Evolutionary conservation across 2,888 invertebrate species (phyloP).

Genomic region (Hypsopygia costalis): DNA sequence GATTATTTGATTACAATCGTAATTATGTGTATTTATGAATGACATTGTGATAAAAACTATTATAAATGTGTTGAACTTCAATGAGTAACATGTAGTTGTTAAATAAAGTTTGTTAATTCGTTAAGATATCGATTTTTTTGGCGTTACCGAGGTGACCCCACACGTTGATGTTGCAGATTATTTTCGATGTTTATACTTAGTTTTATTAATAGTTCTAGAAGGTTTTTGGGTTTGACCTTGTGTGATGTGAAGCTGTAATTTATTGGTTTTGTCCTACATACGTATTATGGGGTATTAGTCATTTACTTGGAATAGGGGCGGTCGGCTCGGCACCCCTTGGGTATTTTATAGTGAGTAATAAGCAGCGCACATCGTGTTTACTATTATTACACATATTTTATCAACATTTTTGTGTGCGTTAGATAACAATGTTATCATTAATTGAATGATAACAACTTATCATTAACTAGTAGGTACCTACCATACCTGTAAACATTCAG

Average conservation of each 20-base stretch:
- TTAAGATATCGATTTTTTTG: conserved; percentile 40
- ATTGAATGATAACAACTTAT: too few species aligned
- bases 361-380: conserved; percentile 16
- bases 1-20: conserved; percentile 60
- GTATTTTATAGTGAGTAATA: conserved; percentile 14
- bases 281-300: conserved; percentile 6
- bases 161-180: conserved; percentile 18
- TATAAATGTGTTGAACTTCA: conserved; percentile 26
- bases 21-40: conserved; percentile 69
- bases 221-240: conserved; percentile 11
- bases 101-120: conserved; percentile 17
- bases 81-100: not conserved
- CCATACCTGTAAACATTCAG: too few species aligned
- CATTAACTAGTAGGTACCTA: too few species aligned
- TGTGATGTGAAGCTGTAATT: conserved; percentile 9
- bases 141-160: conserved; percentile 19
- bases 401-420: too few species aligned
- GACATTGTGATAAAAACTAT: conserved; percentile 42
- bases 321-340: conserved; percentile 8
- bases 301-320: conserved; percentile 18
- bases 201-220: not conserved
- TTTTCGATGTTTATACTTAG: conserved; percentile 6
- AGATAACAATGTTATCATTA: too few species aligned
- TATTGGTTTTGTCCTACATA: conserved; percentile 6
- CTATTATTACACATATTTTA: too few species aligned